Evolutionary conservation across 2,888 invertebrate genomes (phyloP).

Genomic region (Axea sp.): DNA sequence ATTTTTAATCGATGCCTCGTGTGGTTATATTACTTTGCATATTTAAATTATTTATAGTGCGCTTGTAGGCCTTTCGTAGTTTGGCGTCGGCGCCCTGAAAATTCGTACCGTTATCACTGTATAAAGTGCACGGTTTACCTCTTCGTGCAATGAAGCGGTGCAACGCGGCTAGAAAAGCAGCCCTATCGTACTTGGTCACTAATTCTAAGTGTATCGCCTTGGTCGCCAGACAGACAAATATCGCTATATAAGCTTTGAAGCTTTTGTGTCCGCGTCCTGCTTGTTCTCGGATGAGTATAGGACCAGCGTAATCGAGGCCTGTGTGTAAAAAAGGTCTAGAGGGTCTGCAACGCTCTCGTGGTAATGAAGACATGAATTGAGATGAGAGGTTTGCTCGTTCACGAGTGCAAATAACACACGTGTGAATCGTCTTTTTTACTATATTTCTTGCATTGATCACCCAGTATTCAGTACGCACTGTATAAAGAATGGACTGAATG

Average conservation of each 20-base stretch:
- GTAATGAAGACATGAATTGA: slow-evolving; percentile 5
- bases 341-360: not conserved
- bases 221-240: slow-evolving; percentile 3
- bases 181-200: not conserved
- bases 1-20: no score
- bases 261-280: not conserved
- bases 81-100: slow-evolving; percentile 1
- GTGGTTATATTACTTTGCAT: no score
- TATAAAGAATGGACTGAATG: not conserved
- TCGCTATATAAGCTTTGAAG: not conserved
- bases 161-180: not conserved
- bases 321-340: not conserved
- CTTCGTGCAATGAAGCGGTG: slow-evolving; percentile 1
- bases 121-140: not conserved
- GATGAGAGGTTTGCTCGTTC: not conserved
- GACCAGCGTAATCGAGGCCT: slow-evolving; percentile 2
- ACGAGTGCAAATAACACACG: not conserved
- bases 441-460: slow-evolving; percentile 17
- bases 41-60: no score
- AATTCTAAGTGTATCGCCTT: slow-evolving; percentile 6
- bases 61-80: no score
- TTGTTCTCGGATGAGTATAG: not conserved
- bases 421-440: not conserved
- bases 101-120: slow-evolving; percentile 1
- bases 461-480: slow-evolving; percentile 12